phyloP scores from a whole-genome alignment of 2,113 vertebrate genomes.

The Phalacrocorax brasilianus region DNA sequence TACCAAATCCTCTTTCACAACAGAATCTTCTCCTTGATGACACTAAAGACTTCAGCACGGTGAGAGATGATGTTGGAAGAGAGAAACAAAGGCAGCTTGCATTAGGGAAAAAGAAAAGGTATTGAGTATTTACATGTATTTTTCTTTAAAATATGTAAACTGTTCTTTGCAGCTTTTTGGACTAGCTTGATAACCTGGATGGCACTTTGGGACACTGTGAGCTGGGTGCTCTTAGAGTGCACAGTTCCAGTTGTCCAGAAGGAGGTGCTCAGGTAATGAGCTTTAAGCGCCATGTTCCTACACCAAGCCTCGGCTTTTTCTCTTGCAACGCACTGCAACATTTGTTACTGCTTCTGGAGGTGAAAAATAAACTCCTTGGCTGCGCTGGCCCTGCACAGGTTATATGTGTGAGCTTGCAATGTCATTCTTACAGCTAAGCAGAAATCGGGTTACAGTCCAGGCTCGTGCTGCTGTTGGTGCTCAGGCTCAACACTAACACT shows the following conservation, averaged over 20 bases:
- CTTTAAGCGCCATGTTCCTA: neutral
- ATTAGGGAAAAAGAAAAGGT: constrained; percentile 78
- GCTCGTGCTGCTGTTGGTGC: neutral
- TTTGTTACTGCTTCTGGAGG: neutral
- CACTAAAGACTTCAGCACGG: constrained; percentile 81
- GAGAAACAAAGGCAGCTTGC: constrained; percentile 76
- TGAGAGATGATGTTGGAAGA: constrained; percentile 78
- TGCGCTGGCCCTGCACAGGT: neutral
- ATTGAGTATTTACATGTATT: neutral
- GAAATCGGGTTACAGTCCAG: neutral
- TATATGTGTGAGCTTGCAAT: neutral
- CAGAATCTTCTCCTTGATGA: constrained; percentile 88
- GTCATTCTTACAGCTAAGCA: neutral
- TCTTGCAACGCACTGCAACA: fast-evolving
- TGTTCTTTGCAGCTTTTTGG: neutral
- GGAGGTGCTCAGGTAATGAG: neutral
- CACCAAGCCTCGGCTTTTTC: neutral
- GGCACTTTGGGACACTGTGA: neutral
- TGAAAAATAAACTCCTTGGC: neutral
- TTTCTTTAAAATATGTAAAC: neutral
- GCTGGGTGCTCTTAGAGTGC: neutral
- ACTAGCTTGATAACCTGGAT: neutral
- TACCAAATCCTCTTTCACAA: neutral
- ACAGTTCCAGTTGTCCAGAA: neutral
- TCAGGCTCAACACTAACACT: neutral